These are phyloP conservation scores for Tamias sibiricus DNA, from an alignment of 2,113 vertebrate species.

Conservation along the genomic window DNA sequence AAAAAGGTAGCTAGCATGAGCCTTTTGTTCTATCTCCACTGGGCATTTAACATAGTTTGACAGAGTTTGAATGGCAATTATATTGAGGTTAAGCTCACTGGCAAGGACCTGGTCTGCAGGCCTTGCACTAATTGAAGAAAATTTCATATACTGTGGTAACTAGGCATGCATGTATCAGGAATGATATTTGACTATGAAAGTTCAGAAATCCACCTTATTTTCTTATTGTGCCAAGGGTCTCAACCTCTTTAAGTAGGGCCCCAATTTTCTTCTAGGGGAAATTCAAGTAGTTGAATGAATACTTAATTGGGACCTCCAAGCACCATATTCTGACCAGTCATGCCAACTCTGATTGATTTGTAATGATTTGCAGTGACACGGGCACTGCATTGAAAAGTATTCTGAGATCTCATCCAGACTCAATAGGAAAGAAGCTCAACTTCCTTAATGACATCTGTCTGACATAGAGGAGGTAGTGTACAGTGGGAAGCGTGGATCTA, in stretches of 20 bases:
- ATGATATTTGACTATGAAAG: neutral
- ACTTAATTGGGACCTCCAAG: neutral
- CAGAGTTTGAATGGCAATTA: neutral
- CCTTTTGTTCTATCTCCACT: neutral
- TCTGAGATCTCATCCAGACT: constrained; percentile 11
- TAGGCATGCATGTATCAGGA: neutral
- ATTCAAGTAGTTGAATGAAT: constrained; percentile 14
- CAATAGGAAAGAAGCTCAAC: neutral
- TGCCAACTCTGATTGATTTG: constrained; percentile 8
- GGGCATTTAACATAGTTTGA: neutral
- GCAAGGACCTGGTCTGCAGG: neutral
- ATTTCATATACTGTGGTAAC: neutral
- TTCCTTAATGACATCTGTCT: neutral
- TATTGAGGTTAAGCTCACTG: neutral
- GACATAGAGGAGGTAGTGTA: neutral
- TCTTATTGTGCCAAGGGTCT: neutral
- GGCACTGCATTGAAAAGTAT: neutral
- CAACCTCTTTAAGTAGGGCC: neutral
- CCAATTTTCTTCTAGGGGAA: neutral
- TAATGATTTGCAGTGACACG: neutral
- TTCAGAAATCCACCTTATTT: constrained; percentile 29
- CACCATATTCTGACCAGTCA: neutral
- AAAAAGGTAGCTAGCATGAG: neutral
- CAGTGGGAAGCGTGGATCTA: neutral
- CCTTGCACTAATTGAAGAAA: neutral